phyloP scores from a whole-genome alignment of 2,888 invertebrate species.

The Acutogordius australiensis region DNA sequence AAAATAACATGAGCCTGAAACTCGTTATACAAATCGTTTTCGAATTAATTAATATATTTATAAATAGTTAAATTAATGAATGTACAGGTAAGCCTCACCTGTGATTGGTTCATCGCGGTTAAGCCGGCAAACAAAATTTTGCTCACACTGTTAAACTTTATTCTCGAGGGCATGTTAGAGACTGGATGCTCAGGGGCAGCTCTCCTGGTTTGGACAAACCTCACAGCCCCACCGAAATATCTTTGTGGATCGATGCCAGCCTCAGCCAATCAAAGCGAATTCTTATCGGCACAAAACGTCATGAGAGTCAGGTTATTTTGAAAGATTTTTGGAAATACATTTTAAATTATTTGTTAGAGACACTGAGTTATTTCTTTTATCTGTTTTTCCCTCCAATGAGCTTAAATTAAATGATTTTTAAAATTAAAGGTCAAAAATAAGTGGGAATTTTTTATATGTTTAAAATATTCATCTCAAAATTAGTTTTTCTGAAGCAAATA shows the following conservation, averaged over 20 bases:
- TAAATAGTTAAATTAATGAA: too few species aligned
- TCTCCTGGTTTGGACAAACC: constrained; percentile 16
- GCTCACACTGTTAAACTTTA: constrained; percentile 61
- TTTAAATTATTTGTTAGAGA: too few species aligned
- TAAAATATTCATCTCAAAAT: too few species aligned
- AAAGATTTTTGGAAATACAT: neutral
- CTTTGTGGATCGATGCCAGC: constrained; percentile 18
- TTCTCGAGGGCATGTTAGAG: constrained; percentile 44
- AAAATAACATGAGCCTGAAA: too few species aligned
- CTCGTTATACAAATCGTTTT: too few species aligned
- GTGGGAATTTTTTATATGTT: too few species aligned
- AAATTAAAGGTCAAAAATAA: too few species aligned
- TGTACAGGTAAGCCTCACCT: constrained; percentile 48
- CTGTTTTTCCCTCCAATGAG: too few species aligned
- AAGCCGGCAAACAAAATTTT: constrained; percentile 54
- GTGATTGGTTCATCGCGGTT: constrained; percentile 81
- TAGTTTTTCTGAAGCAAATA: too few species aligned
- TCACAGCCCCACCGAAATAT: constrained; percentile 16
- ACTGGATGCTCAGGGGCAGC: constrained; percentile 20
- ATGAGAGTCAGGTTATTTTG: constrained; percentile 44
- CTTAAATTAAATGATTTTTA: too few species aligned
- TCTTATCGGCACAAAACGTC: constrained; percentile 52
- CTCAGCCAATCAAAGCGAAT: constrained; percentile 28
- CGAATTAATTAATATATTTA: too few species aligned
- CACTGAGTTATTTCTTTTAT: too few species aligned